Base-by-base conservation (phyloP, 2,888 invertebrate species). In the Parascotia fuliginaria region DNA sequence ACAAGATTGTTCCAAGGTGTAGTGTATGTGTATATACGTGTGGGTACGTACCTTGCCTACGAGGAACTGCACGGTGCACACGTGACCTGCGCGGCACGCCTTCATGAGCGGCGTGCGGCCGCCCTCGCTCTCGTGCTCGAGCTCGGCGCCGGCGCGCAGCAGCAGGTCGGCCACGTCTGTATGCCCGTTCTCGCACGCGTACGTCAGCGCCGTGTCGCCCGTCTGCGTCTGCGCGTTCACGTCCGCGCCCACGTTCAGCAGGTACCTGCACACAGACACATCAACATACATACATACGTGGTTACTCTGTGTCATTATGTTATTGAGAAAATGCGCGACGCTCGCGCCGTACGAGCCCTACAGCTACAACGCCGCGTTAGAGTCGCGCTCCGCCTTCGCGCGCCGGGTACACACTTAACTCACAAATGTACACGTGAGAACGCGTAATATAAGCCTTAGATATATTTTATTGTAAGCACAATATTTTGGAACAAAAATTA, bases 181-280 rank as follows among this genome's bases (percentile, higher is more conserved):
- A 91, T 99, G 99, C 0, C 99, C 99, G 92, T 99, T 99, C 93
- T 99, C 99, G 90, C 98, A 98, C 43, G 99, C 99, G 92, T 99
- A 98, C 48, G 98, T 98, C 53, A 99, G 93, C 43, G 99, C 98
- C 51, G 98, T 98, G 87, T 98, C 98, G 54, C 97, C 97, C 31
- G 98, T 98, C 85, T 97, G 97, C 27, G 98, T 98, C 89, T 96
- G 96, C 13, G 98, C 98, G 88, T 98, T 96, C 50, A 98, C 98
- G 89, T 97, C 96, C 44, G 98, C 98, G 70, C 95, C 95, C 67
- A 95, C 95, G 83, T 96, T 96, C 54, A 98, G 85, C 40, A 98
- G 93, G 87, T 96, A 98, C 51, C 90, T 91, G 70, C 0, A 2
- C 9, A 14, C 0, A 1, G 1, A 34, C n/a, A 15, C n/a, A 16